phyloP scores from a whole-genome alignment of 2,797 vertebrate genomes.

The Crypturellus tataupa region DNA sequence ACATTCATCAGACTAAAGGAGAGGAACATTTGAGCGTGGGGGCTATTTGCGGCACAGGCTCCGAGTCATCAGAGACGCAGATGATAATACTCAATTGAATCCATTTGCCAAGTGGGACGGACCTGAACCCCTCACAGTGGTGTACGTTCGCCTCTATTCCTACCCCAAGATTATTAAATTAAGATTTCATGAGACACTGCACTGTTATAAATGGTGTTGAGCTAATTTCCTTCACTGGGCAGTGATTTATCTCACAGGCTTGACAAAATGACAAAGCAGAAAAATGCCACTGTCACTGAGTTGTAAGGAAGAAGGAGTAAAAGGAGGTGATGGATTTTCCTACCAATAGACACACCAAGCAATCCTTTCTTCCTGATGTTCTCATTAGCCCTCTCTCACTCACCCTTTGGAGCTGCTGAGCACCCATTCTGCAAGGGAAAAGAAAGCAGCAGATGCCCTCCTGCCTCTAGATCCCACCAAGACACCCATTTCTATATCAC shows the following conservation, averaged over 20 bases:
- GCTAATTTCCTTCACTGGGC: constrained; percentile 10
- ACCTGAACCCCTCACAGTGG: not conserved
- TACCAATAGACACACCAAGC: constrained; percentile 24
- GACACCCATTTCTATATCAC: not conserved
- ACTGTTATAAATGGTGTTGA: constrained; percentile 62
- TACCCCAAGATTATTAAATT: constrained; percentile 54
- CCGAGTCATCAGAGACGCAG: not conserved
- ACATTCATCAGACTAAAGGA: not conserved
- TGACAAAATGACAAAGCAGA: constrained; percentile 54
- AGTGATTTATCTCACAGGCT: constrained; percentile 56
- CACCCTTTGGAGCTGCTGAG: not conserved
- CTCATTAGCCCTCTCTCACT: constrained; percentile 43
- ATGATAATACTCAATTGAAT: not conserved
- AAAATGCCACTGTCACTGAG: constrained; percentile 37
- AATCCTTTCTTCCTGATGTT: constrained; percentile 21
- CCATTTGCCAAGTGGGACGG: not conserved
- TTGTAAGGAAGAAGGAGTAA: constrained; percentile 33
- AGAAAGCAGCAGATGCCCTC: not conserved
- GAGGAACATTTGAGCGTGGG: not conserved
- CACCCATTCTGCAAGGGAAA: not conserved
- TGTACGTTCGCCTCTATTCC: constrained; percentile 36
- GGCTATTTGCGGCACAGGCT: not conserved
- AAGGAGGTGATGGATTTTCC: constrained; percentile 32
- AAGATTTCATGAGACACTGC: constrained; percentile 67
- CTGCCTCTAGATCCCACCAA: not conserved